A percentile compares a stretch with the other conserved stretches of the same genome.
Conservation (phyloP, 2,797 vertebrate species). For the Brachyalestes nurse region DNA sequence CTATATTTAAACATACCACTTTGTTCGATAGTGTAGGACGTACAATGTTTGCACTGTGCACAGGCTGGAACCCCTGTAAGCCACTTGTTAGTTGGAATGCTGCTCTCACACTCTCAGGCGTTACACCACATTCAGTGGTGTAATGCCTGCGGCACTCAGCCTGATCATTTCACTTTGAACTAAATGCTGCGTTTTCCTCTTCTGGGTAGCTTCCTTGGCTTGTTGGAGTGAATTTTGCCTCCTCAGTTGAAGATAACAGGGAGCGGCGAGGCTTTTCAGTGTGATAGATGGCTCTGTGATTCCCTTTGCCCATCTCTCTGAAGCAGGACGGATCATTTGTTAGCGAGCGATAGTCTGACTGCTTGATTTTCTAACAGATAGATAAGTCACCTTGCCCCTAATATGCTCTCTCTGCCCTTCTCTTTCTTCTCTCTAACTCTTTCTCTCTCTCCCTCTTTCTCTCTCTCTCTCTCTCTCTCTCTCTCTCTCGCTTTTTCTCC, state of each 20-base stretch:
- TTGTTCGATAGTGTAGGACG: background rate
- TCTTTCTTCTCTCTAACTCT: background rate
- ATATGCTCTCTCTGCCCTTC: background rate
- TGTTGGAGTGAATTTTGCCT: constrained; percentile 30
- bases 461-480: background rate
- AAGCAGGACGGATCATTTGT: constrained; percentile 22
- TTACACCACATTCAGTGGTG: no score
- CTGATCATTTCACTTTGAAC: constrained; percentile 18
- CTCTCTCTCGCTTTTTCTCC: background rate
- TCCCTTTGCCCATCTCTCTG: background rate
- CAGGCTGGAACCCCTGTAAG: background rate
- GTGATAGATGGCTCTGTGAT: constrained; percentile 41
- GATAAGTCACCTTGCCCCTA: background rate
- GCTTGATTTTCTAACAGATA: background rate
- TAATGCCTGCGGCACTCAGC: constrained; percentile 17
- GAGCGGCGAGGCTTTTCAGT: constrained; percentile 27
- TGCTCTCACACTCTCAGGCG: constrained; percentile 10
- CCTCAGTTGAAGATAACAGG: background rate
- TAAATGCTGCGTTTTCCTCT: constrained; percentile 36
- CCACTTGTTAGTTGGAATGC: constrained; percentile 42
- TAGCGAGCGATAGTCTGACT: constrained; percentile 7
- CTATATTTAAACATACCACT: background rate
- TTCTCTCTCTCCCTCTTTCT: background rate
- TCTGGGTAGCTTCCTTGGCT: constrained; percentile 1
- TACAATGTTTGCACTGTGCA: background rate